These are phyloP conservation scores for Chloroceryle inda DNA, from an alignment of 2,797 vertebrate species.

Conservation along the genomic window DNA sequence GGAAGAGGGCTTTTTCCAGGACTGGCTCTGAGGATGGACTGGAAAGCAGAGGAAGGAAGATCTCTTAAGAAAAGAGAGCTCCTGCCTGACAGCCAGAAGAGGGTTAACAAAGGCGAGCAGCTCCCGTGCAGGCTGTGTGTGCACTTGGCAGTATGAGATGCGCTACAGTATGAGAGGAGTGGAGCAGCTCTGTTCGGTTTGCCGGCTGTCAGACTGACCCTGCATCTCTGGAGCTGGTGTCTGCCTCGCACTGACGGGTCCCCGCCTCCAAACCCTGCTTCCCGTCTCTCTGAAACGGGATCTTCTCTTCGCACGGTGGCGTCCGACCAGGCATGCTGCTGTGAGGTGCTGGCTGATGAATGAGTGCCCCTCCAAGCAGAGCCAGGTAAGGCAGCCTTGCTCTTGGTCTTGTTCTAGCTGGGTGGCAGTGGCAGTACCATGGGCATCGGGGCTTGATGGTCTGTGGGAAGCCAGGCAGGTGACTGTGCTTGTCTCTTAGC, in stretches of 20 bases:
- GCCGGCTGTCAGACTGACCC: not conserved
- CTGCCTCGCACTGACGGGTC: not conserved
- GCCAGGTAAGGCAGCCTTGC: constrained; percentile 65
- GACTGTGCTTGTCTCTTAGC: not conserved
- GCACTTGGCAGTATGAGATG: not conserved
- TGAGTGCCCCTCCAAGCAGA: constrained; percentile 35
- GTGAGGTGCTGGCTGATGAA: constrained; percentile 16
- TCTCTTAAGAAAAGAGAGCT: not conserved
- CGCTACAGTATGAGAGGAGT: not conserved
- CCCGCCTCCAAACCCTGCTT: not conserved
- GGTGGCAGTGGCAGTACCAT: not conserved
- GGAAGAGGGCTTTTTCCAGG: not conserved
- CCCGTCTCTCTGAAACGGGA: not conserved
- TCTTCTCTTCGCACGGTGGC: not conserved
- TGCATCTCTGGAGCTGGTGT: not conserved
- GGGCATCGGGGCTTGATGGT: not conserved
- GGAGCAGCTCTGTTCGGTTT: not conserved
- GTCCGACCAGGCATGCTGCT: not conserved
- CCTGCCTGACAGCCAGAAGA: not conserved
- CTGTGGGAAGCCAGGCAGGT: not conserved
- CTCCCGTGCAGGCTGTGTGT: not conserved
- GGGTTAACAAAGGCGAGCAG: constrained; percentile 52
- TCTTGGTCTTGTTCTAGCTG: not conserved
- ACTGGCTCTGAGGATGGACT: not conserved
- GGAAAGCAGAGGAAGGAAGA: not conserved